Evolutionary conservation across 2,113 vertebrate genomes (phyloP).

Genomic region (Quiscalus mexicanus): DNA sequence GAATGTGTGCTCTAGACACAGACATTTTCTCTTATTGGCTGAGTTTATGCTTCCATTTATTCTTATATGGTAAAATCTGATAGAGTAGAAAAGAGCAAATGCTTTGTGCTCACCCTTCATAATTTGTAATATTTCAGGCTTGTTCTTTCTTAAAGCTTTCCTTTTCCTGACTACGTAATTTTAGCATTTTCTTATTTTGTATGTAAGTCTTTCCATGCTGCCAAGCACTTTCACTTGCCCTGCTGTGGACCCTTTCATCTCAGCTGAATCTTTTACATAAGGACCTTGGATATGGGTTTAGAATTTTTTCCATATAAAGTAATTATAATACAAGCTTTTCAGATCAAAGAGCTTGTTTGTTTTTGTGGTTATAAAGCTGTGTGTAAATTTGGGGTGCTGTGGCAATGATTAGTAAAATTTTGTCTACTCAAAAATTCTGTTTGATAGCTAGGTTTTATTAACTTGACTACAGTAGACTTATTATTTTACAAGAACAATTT

Average conservation of each 20-base stretch:
- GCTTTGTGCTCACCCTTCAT: neutral
- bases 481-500: neutral
- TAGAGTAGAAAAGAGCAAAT: neutral
- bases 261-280: neutral
- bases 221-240: neutral
- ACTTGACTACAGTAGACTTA: neutral
- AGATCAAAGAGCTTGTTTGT: constrained; percentile 28
- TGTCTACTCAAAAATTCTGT: neutral
- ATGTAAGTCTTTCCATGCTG: neutral
- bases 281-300: neutral
- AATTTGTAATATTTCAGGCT: neutral
- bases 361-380: neutral
- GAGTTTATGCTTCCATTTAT: neutral
- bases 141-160: neutral
- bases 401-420: neutral
- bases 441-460: neutral
- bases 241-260: constrained; percentile 14
- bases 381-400: neutral
- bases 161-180: neutral
- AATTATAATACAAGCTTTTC: constrained; percentile 1
- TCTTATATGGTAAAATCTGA: neutral
- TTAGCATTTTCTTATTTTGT: constrained; percentile 24
- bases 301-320: constrained; percentile 14
- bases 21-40: neutral
- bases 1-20: neutral